A percentile compares a stretch with the other conserved stretches of the same genome.
These are phyloP conservation scores for Ammodytes marinus DNA, from an alignment of 2,113 vertebrate genomes.

Conservation along the genomic window DNA sequence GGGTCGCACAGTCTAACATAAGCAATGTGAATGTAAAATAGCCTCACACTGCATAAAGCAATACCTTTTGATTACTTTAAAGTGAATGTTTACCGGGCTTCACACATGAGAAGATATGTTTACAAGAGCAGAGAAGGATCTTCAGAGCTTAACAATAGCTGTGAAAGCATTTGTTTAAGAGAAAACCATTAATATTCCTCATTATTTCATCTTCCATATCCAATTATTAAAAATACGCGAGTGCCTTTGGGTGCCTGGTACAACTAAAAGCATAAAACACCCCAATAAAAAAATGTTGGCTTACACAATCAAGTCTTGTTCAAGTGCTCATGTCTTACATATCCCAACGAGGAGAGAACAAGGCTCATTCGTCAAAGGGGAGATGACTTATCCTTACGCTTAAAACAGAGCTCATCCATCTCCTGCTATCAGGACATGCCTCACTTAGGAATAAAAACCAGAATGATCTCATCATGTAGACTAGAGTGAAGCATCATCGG, in stretches of 20 bases:
- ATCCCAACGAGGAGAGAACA: conserved; percentile 5
- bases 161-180: conserved; percentile 47
- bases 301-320: conserved; percentile 24
- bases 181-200: conserved; percentile 37
- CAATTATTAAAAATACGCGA: conserved; percentile 26
- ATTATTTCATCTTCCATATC: conserved; percentile 29
- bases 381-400: conserved; percentile 49
- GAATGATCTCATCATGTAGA: conserved; percentile 43
- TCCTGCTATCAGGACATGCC: conserved; percentile 49
- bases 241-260: conserved; percentile 35
- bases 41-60: conserved; percentile 56
- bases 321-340: conserved; percentile 18
- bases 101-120: conserved; percentile 57
- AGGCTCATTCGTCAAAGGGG: conserved; percentile 52
- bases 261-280: conserved; percentile 38
- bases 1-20: conserved; percentile 16
- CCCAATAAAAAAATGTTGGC: conserved; percentile 36
- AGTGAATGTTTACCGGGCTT: conserved; percentile 53
- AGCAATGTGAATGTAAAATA: conserved; percentile 30
- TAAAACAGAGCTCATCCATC: conserved; percentile 55
- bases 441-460: conserved; percentile 35
- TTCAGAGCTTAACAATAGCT: conserved; percentile 31
- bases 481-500: conserved; percentile 34
- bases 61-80: conserved; percentile 60
- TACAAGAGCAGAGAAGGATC: conserved; percentile 48